Evolutionary conservation across 2,797 vertebrate genomes (phyloP).

Genomic region (Falco cherrug): DNA sequence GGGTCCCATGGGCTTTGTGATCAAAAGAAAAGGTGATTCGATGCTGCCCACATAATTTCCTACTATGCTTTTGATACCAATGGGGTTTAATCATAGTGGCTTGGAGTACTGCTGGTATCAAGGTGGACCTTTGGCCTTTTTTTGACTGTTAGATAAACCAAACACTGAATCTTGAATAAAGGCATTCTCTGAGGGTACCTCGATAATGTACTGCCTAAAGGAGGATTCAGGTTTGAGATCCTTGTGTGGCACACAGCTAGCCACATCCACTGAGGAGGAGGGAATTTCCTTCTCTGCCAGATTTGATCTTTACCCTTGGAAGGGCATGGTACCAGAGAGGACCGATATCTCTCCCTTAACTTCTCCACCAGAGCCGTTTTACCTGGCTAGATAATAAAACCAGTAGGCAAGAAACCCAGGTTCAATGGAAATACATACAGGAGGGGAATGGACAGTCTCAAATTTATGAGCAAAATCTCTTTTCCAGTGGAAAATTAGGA

Average conservation of each 20-base stretch:
- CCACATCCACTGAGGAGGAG: background rate
- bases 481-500: background rate
- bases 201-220: background rate
- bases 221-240: background rate
- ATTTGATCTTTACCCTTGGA: background rate
- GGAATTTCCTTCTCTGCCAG: background rate
- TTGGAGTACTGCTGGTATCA: background rate
- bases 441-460: background rate
- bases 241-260: background rate
- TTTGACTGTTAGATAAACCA: background rate
- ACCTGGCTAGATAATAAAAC: background rate
- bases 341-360: background rate
- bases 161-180: background rate
- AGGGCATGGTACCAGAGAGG: background rate
- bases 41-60: background rate
- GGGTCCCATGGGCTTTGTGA: rapidly evolving
- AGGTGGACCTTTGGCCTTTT: background rate
- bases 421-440: background rate
- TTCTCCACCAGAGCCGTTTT: background rate
- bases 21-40: background rate
- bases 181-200: background rate
- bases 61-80: background rate
- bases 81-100: background rate
- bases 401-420: background rate
- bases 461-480: background rate